Evolutionary conservation across 2,797 vertebrate genomes (phyloP).

Genomic region (Poecile montanus): DNA sequence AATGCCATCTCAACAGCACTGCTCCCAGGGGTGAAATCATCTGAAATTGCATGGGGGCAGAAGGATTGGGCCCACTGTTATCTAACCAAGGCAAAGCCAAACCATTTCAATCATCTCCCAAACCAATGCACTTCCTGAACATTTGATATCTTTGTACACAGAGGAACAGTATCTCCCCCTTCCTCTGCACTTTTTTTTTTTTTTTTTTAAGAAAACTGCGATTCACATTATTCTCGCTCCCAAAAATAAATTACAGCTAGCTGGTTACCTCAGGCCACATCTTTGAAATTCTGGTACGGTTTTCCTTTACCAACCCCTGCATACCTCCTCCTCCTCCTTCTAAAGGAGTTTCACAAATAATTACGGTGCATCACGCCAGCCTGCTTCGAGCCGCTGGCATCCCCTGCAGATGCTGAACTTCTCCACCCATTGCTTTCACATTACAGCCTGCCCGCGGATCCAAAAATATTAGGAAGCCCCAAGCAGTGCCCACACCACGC

Average conservation of each 20-base stretch:
- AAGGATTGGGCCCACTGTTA: neutral
- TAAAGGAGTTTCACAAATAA: slow-evolving; percentile 27
- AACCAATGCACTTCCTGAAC: neutral
- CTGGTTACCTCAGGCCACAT: slow-evolving; percentile 14
- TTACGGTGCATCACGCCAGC: neutral
- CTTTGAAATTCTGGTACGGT: neutral
- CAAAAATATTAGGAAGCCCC: neutral
- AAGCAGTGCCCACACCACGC: neutral
- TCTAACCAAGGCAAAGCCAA: neutral
- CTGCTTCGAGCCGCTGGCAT: neutral
- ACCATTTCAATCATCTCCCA: neutral
- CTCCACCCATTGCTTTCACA: neutral
- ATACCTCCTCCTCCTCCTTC: neutral
- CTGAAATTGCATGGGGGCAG: rapidly evolving
- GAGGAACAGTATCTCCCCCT: neutral
- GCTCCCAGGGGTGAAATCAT: neutral
- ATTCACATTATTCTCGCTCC: neutral
- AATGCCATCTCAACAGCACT: neutral
- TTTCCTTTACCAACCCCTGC: neutral
- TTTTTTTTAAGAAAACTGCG: neutral
- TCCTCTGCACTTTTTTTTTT: neutral
- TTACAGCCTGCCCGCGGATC: neutral
- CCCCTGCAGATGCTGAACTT: slow-evolving; percentile 13
- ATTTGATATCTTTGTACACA: neutral
- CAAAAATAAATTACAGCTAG: slow-evolving; percentile 17